A percentile compares a stretch with the other conserved stretches of the same genome.
Evolutionary conservation across 2,113 vertebrate genomes (phyloP).

Genomic region (Heterotis niloticus): DNA sequence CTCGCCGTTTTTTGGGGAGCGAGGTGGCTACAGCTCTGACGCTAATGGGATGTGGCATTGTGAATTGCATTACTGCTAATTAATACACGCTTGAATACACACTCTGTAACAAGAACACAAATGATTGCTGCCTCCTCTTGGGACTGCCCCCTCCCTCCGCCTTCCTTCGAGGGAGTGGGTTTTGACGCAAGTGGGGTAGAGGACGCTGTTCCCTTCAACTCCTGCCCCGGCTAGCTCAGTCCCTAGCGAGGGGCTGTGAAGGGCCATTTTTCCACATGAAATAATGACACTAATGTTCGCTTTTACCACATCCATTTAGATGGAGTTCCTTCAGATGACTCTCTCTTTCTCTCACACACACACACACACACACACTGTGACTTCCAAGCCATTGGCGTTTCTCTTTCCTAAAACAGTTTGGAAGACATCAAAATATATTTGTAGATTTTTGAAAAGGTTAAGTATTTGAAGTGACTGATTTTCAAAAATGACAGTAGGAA

Average conservation of each 20-base stretch:
- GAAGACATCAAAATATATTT: too few species aligned
- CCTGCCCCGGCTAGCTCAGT: background rate
- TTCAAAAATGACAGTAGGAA: too few species aligned
- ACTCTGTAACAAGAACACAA: constrained; percentile 19
- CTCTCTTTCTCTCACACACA: too few species aligned
- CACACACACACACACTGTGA: too few species aligned
- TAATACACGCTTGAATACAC: constrained; percentile 23
- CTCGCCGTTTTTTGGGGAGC: too few species aligned
- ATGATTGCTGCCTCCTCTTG: constrained; percentile 17
- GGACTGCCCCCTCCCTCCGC: too few species aligned
- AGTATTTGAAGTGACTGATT: too few species aligned
- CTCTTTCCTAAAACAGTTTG: too few species aligned
- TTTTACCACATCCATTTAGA: background rate
- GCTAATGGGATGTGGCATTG: constrained; percentile 26
- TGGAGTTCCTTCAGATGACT: background rate
- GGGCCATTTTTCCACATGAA: constrained; percentile 3
- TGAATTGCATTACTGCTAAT: constrained; percentile 32
- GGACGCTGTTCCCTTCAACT: background rate
- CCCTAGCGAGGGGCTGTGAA: background rate
- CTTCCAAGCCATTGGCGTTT: too few species aligned
- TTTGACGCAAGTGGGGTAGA: background rate
- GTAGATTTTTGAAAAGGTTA: too few species aligned
- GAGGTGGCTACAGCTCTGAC: constrained; percentile 10
- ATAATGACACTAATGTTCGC: background rate
- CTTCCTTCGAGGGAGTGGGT: background rate